Conservation (phyloP, 2,888 invertebrate genomes). For the Lissocephala sabroskyi region DNA sequence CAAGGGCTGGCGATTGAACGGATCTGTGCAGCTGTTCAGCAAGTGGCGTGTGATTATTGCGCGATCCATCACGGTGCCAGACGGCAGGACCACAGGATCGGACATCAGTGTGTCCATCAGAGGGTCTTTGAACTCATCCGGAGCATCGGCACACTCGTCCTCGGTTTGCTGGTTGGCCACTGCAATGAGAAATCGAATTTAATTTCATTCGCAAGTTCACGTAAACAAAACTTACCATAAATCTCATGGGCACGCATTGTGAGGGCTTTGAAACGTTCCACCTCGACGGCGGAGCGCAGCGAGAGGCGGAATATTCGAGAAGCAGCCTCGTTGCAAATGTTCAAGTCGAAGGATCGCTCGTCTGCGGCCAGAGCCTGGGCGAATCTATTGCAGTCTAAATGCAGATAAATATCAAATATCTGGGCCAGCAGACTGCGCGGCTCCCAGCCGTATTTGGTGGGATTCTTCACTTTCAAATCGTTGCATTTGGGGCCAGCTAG, state of each 20-base stretch:
- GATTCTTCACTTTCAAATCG: constrained; percentile 91
- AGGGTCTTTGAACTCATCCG: constrained; percentile 97
- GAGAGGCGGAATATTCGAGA: constrained; percentile 83
- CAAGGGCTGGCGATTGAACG: constrained; percentile 96
- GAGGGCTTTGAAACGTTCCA: constrained; percentile 87
- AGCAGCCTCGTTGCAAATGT: constrained; percentile 93
- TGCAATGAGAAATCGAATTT: constrained; percentile 26
- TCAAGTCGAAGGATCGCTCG: constrained; percentile 96
- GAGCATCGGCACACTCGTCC: constrained; percentile 95
- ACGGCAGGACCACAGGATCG: constrained; percentile 93
- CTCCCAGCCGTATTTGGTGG: constrained; percentile 98
- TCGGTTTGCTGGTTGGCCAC: constrained; percentile 89
- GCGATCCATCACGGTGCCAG: constrained; percentile 94
- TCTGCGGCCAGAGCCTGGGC: constrained; percentile 95
- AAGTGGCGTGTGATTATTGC: constrained; percentile 94
- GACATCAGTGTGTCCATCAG: constrained; percentile 98
- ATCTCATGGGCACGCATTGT: constrained; percentile 86
- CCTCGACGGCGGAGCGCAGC: constrained; percentile 89
- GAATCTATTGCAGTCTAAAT: constrained; percentile 93
- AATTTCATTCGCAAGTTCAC: background rate
- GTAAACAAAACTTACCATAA: constrained; percentile 72
- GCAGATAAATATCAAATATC: constrained; percentile 96
- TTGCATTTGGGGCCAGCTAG: constrained; percentile 97
- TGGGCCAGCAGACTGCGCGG: constrained; percentile 92
- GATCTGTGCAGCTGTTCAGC: constrained; percentile 96